Base-by-base conservation (phyloP, 2,797 vertebrate genomes). In the Mormyrops boulengeri region DNA sequence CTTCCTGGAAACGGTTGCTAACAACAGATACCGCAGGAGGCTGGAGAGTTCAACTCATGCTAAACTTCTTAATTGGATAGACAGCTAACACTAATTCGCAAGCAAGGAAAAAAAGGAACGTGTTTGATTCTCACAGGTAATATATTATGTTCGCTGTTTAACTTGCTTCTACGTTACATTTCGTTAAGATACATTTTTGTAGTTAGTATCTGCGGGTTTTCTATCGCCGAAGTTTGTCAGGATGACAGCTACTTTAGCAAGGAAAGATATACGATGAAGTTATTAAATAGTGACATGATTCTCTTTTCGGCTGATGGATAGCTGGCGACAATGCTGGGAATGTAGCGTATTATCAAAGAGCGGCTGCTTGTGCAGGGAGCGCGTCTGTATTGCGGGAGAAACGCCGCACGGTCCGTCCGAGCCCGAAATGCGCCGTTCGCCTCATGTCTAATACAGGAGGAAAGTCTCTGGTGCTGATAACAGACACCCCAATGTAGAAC, bases 1-100 rank as follows among this genome's bases (percentile, higher is more conserved):
- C 9, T 41, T 38, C 92, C n/a, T 94, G 91, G 94, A 91, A 92
- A 96, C 95, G 2, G 96, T 96, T 96, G 92, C 95, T 95, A 96
- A 93, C 95, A 96, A 96, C 96, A 49, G n/a, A 47, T 26, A 3
- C 38, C 89, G 57, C 19, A 66, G n/a, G 66, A n/a, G 69, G 86
- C 38, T 38, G 30, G 6, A 8, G 17, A 49, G 17, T 49, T 73
- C 17, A 73, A 73, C 66, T 73, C 66, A 34, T 2, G 77, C 87
- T 3, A 85, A 30, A 88, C 19, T 49, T 44, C 73, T 41, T 44
- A 41, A 80, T n/a, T 80, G 17, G 4, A 12, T 3, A 41, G 73
- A 17, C 6, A 80, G 5, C 73, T 38, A 50, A 85, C 80, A 47
- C 41, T 49, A 85, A 44, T 12, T 22, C 41, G 19, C 19, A 12